These are phyloP conservation scores for Trigoniulus corallinus DNA, from an alignment of 1,140 invertebrate species.

Conservation along the genomic window DNA sequence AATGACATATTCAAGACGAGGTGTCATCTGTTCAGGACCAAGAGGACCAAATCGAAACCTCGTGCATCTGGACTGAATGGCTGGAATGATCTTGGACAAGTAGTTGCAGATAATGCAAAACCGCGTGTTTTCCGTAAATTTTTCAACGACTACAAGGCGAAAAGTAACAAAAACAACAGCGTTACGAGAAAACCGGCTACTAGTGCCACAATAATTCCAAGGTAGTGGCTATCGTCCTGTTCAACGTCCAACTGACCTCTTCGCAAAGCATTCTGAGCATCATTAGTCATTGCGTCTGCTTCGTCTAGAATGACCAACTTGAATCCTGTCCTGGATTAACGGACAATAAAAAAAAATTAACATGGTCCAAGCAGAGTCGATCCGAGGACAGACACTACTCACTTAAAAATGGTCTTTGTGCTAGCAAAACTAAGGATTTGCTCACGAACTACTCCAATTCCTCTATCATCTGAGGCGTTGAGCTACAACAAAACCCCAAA, in stretches of 20 bases:
- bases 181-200: too few species aligned
- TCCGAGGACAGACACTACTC: conserved; percentile 10
- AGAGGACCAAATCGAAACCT: conserved; percentile 93
- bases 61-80: conserved; percentile 93
- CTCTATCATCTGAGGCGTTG: conserved; percentile 98
- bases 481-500: too few species aligned
- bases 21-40: conserved; percentile 65
- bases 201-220: not conserved
- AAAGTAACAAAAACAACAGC: not conserved
- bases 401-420: conserved; percentile 86
- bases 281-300: conserved; percentile 99
- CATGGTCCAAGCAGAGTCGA: not conserved
- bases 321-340: conserved; percentile 43
- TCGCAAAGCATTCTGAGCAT: conserved; percentile 95
- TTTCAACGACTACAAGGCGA: conserved; percentile 72
- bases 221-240: too few species aligned
- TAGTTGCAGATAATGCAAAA: conserved; percentile 99
- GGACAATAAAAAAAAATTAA: not conserved
- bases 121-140: conserved; percentile 93
- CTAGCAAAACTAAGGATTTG: conserved; percentile 96
- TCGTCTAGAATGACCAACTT: conserved; percentile 98
- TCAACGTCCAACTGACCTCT: conserved; percentile 50
- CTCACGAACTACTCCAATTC: conserved; percentile 89
- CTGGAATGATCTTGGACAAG: conserved; percentile 94
- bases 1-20: conserved; percentile 71